Conservation (phyloP, 2,113 vertebrate genomes). For the Laticauda laticaudata region DNA sequence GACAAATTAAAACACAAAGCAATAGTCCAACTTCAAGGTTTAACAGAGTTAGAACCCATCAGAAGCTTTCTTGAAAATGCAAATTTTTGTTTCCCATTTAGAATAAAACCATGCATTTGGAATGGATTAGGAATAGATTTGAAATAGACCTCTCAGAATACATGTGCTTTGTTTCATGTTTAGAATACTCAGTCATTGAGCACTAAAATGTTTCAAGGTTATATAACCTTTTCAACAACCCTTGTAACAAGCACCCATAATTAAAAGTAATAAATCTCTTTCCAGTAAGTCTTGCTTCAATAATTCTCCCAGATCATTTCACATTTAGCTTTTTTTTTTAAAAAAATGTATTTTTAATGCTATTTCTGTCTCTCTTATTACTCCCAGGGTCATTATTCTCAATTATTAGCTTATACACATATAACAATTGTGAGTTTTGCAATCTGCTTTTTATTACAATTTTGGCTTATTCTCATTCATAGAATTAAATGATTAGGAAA, state of each 20-base stretch:
- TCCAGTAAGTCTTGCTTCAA: neutral
- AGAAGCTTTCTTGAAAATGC: neutral
- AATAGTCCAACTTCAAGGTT: neutral
- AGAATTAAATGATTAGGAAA: neutral
- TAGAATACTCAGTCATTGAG: neutral
- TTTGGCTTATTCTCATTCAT: neutral
- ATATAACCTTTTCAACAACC: neutral
- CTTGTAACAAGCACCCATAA: neutral
- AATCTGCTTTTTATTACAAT: neutral
- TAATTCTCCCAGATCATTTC: neutral
- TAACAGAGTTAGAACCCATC: neutral
- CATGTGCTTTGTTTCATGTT: neutral
- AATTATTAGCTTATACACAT: neutral
- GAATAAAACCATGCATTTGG: neutral
- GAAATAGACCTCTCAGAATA: neutral
- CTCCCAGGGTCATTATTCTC: neutral
- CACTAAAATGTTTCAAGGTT: neutral
- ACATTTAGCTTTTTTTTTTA: neutral
- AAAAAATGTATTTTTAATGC: neutral
- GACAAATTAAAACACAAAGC: neutral
- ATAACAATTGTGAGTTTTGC: neutral
- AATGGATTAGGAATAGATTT: neutral
- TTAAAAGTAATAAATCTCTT: neutral
- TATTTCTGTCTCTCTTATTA: neutral
- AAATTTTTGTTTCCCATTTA: neutral